phyloP scores from a whole-genome alignment of 2,888 invertebrate species.

The Ophion ellenae region DNA sequence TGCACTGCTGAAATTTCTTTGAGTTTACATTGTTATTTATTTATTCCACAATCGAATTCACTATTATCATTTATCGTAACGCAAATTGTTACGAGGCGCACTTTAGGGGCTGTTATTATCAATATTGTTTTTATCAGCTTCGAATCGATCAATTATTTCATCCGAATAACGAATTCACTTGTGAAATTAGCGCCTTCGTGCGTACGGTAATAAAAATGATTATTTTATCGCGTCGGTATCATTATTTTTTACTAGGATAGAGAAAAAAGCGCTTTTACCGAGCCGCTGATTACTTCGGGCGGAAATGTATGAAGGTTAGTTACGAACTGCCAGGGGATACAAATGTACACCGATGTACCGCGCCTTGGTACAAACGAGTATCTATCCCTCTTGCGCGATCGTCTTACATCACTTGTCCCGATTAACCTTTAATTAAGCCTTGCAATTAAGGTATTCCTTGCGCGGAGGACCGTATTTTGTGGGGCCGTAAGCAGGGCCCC shows the following conservation, averaged over 20 bases:
- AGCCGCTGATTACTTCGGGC: slow-evolving; percentile 23
- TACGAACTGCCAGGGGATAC: slow-evolving; percentile 27
- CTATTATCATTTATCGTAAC: not conserved
- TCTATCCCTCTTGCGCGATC: slow-evolving; percentile 13
- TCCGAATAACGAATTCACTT: not conserved
- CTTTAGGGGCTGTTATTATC: not conserved
- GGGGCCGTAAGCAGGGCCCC: too few species aligned
- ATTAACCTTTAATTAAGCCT: slow-evolving; percentile 35
- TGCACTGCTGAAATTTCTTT: too few species aligned
- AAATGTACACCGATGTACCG: slow-evolving; percentile 38
- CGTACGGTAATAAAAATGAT: not conserved
- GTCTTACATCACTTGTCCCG: slow-evolving; percentile 10
- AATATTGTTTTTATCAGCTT: not conserved
- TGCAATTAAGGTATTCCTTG: not conserved
- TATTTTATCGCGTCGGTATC: not conserved
- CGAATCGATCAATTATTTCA: not conserved
- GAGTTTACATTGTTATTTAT: not conserved
- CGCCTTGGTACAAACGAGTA: slow-evolving; percentile 20
- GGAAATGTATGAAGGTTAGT: not conserved
- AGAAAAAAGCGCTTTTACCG: not conserved
- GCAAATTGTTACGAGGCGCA: not conserved
- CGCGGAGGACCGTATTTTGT: too few species aligned
- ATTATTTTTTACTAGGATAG: not conserved
- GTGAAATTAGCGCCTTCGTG: not conserved
- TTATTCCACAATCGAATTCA: not conserved